These are phyloP conservation scores for Mixornis gularis DNA, from an alignment of 2,113 vertebrate species.

Conservation along the genomic window DNA sequence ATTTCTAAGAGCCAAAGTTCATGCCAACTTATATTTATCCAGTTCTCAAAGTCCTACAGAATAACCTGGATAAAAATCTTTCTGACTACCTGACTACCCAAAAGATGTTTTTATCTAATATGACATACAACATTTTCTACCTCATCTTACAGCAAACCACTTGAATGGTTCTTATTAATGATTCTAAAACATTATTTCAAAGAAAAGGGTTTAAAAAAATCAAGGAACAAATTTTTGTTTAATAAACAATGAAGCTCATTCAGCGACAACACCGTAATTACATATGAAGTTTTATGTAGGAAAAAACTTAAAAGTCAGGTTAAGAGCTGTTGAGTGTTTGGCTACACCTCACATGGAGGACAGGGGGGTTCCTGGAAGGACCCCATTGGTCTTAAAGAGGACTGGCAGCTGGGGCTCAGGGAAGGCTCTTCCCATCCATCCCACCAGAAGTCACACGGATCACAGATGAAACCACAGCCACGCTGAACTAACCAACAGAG, in stretches of 20 bases:
- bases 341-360: fast-evolving
- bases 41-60: background rate
- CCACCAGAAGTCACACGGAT: background rate
- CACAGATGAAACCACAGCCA: background rate
- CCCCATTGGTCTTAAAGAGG: background rate
- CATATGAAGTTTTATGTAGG: background rate
- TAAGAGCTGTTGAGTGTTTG: background rate
- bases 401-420: background rate
- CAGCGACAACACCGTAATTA: background rate
- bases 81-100: background rate
- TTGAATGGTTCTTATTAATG: background rate
- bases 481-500: conserved; percentile 1
- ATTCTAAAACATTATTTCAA: background rate
- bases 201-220: background rate
- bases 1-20: background rate
- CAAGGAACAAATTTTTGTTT: background rate
- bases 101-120: background rate
- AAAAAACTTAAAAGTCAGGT: background rate
- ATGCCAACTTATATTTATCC: background rate
- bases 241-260: background rate
- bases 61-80: background rate
- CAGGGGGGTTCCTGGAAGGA: background rate
- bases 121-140: background rate
- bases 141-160: background rate
- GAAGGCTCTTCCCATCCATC: background rate